Evolutionary conservation across 1,140 invertebrate genomes (phyloP).

Genomic region (Oncopodura yosiiana): DNA sequence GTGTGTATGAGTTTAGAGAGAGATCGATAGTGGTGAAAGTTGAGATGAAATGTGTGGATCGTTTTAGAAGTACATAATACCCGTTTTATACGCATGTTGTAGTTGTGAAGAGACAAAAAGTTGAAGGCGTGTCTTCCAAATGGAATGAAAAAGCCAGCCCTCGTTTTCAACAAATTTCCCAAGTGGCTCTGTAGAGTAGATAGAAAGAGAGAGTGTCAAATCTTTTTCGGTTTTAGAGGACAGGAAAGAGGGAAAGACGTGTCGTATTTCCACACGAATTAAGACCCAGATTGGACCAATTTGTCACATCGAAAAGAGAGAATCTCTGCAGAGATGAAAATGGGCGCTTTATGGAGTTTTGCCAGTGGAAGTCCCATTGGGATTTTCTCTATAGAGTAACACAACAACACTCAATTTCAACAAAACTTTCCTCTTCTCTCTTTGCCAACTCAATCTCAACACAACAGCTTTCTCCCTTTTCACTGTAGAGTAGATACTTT

Average conservation of each 20-base stretch:
- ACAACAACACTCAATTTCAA: conserved; percentile 12
- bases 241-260: conserved; percentile 20
- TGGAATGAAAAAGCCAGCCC: background rate
- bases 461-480: background rate
- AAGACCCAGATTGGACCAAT: conserved; percentile 35
- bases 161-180: conserved; percentile 24
- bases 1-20: background rate
- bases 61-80: conserved; percentile 20
- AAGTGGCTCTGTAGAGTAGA: conserved; percentile 22
- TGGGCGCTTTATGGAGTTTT: conserved; percentile 32
- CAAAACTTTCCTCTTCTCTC: conserved; percentile 1
- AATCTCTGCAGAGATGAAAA: conserved; percentile 24
- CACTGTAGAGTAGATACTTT: background rate
- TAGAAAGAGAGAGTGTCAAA: conserved; percentile 29
- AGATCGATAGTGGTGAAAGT: conserved; percentile 22
- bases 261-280: conserved; percentile 35
- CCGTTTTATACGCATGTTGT: conserved; percentile 31
- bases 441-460: conserved; percentile 3
- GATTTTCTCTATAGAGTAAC: background rate
- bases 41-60: conserved; percentile 8
- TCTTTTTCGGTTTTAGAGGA: conserved; percentile 24
- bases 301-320: conserved; percentile 34
- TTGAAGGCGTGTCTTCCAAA: background rate
- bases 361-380: conserved; percentile 1
- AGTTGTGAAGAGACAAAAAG: background rate